These are phyloP conservation scores for Antheraea mylitta DNA, from an alignment of 1,140 invertebrate genomes.

Conservation along the genomic window DNA sequence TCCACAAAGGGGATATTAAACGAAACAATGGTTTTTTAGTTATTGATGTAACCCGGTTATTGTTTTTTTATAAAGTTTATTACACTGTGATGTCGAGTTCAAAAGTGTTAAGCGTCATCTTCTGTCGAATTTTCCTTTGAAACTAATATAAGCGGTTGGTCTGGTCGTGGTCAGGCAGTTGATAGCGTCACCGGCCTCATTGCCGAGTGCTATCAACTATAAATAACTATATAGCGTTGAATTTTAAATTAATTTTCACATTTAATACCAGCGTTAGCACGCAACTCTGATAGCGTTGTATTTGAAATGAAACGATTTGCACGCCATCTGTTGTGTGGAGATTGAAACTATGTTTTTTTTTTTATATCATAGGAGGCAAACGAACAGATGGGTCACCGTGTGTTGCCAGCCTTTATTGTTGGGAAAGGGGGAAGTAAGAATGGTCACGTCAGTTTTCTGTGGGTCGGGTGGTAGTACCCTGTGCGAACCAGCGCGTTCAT, in stretches of 20 bases:
- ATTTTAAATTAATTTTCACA: background rate
- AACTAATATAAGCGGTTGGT: background rate
- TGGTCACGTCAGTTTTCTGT: too few species aligned
- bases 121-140: background rate
- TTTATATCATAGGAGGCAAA: too few species aligned
- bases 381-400: too few species aligned
- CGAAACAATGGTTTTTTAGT: background rate
- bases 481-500: too few species aligned
- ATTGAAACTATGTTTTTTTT: too few species aligned
- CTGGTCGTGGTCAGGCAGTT: background rate
- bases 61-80: slow-evolving; percentile 5
- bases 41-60: slow-evolving; percentile 2
- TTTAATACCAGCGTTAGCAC: too few species aligned
- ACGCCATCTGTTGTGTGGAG: too few species aligned
- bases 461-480: too few species aligned
- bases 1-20: slow-evolving; percentile 1
- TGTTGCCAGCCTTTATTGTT: too few species aligned
- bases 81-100: background rate
- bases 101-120: background rate
- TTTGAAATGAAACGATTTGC: too few species aligned
- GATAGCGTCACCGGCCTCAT: background rate
- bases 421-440: too few species aligned
- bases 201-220: background rate
- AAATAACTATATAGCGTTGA: background rate
- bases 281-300: too few species aligned